Percentiles rank a stretch among this genome's conserved stretches.
Evolutionary conservation across 92 coral and sea anemone genomes (phyloP).

Genomic region (Siderastrea radians): DNA sequence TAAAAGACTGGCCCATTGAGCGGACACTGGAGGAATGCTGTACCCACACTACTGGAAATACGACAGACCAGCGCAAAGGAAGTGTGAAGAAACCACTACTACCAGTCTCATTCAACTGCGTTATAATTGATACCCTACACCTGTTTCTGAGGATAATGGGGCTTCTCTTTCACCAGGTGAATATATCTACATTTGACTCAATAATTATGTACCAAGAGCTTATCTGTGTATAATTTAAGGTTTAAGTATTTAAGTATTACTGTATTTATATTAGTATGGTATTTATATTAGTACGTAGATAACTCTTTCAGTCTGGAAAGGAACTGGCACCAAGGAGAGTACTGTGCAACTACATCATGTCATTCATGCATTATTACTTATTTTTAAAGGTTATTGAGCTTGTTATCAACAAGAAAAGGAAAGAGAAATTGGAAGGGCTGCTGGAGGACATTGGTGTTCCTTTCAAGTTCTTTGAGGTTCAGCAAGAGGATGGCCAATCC

Average conservation of each 20-base stretch:
- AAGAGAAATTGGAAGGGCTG: neutral
- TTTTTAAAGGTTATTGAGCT: slow-evolving; percentile 13
- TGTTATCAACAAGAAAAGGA: slow-evolving; percentile 18
- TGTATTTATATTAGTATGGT: no score
- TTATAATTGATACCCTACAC: slow-evolving; percentile 26
- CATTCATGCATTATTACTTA: no score
- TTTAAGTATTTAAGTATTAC: no score
- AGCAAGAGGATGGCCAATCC: neutral
- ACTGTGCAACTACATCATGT: no score
- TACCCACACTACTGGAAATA: neutral
- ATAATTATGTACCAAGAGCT: no score
- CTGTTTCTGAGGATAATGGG: slow-evolving; percentile 31
- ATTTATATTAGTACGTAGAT: no score
- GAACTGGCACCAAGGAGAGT: no score
- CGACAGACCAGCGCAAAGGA: slow-evolving; percentile 11
- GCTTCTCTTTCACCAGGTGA: slow-evolving; percentile 23
- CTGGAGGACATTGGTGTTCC: slow-evolving; percentile 5
- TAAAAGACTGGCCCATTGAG: slow-evolving; percentile 33
- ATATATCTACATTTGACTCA: neutral
- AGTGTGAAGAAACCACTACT: slow-evolving; percentile 13
- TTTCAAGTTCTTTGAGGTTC: neutral
- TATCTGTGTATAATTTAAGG: no score
- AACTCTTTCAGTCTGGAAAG: no score
- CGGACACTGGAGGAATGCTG: neutral
- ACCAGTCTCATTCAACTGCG: slow-evolving; percentile 12